Conservation (phyloP, 35 echinoderm and acorn worm genomes). For the Hemicentrotus pulcherrimus region DNA sequence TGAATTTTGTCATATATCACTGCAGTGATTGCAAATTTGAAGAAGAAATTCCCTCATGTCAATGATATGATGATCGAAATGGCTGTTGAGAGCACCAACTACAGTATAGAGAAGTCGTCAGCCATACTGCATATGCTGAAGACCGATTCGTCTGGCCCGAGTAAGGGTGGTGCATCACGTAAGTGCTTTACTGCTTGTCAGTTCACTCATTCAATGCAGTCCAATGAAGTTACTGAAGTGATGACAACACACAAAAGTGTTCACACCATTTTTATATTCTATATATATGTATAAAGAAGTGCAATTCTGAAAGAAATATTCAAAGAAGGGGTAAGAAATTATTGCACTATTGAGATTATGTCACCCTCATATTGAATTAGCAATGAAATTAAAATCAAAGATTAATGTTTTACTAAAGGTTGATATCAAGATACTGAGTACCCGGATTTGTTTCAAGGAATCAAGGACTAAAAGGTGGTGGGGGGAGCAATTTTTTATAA, state of each 20-base stretch:
- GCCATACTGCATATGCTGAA: not conserved
- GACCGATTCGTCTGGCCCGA: not conserved
- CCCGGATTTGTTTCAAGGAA: too few relatives aligned
- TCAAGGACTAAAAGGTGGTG: too few relatives aligned
- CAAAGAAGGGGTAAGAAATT: too few relatives aligned
- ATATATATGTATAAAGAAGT: too few relatives aligned
- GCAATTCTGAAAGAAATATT: not conserved
- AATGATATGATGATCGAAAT: not conserved
- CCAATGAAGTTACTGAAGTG: not conserved
- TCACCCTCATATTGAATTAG: too few relatives aligned
- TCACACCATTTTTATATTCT: too few relatives aligned
- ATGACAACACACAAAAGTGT: not conserved
- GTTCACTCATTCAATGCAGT: not conserved
- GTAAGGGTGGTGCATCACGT: slow-evolving; percentile 2
- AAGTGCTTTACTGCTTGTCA: not conserved
- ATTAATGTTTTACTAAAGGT: too few relatives aligned
- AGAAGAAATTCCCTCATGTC: not conserved
- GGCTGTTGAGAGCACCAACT: slow-evolving; percentile 17
- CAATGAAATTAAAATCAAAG: too few relatives aligned
- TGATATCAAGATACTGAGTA: too few relatives aligned
- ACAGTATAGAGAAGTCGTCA: not conserved
- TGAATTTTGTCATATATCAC: not conserved
- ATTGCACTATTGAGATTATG: too few relatives aligned
- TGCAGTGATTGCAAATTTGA: slow-evolving; percentile 14
- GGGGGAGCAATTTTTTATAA: too few relatives aligned